These are phyloP conservation scores for Antheraea mylitta DNA, from an alignment of 1,140 invertebrate species.

Conservation along the genomic window DNA sequence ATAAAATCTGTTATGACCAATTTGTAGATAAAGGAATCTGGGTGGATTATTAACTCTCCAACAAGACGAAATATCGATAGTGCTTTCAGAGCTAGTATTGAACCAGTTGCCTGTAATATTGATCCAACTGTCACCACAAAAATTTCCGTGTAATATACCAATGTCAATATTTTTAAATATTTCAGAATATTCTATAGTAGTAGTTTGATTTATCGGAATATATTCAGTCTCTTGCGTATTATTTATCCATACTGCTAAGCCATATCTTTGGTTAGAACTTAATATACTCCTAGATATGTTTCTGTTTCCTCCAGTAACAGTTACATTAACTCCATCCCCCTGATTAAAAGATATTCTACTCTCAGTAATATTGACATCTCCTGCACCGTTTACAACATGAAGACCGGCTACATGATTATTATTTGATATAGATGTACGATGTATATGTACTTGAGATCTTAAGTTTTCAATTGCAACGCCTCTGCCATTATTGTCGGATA, in stretches of 20 bases:
- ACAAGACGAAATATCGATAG: conserved; percentile 88
- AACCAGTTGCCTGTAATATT: conserved; percentile 94
- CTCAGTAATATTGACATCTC: conserved; percentile 95
- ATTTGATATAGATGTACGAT: conserved; percentile 89
- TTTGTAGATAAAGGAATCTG: conserved; percentile 83
- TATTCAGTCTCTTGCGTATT: conserved; percentile 91
- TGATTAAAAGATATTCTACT: conserved; percentile 94
- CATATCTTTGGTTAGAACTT: conserved; percentile 90
- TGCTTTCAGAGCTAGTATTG: conserved; percentile 86
- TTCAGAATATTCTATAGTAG: conserved; percentile 91
- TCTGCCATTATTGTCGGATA: conserved; percentile 94
- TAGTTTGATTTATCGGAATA: conserved; percentile 89
- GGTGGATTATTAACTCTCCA: conserved; percentile 81
- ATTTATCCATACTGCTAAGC: conserved; percentile 93
- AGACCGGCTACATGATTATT: conserved; percentile 94
- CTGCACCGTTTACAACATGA: conserved; percentile 90
- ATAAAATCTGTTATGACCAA: conserved; percentile 92
- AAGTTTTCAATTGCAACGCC: conserved; percentile 93
- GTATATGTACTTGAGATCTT: conserved; percentile 88
- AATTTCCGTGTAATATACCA: conserved; percentile 91
- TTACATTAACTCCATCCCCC: conserved; percentile 95
- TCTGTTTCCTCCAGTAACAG: conserved; percentile 92
- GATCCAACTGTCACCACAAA: conserved; percentile 86
- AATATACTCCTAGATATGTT: conserved; percentile 91
- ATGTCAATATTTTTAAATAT: conserved; percentile 91